Evolutionary conservation across 1,140 invertebrate species (phyloP), one percentile per base, ranked within the genome.

Genomic region (Zaprionus inermis): DNA sequence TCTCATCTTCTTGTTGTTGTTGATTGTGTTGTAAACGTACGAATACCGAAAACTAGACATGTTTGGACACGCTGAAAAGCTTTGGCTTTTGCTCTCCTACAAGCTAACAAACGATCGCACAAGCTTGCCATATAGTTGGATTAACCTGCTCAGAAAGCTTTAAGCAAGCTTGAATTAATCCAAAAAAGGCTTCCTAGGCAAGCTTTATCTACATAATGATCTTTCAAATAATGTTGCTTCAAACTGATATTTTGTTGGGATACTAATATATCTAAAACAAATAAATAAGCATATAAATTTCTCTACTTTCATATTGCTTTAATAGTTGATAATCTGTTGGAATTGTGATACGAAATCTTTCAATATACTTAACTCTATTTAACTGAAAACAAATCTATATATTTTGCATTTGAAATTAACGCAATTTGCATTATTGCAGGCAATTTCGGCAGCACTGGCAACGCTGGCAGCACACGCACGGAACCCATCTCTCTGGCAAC

Each of bases 401-500:
- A 5, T 28, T 28, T 28, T 4, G 24, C 24, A 28, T 28, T 1
- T 28, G 3, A 28, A 28, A 28, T 5, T 5, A 28, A 5, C 24
- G 3, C 5, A 5, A 28, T 28, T 28, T 28, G 24, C 5, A 28
- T 22, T 24, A 5, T 92, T 91, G 14, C 70, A 91, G 91, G 83
- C 51, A 88, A 79, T 66, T 90, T 90, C 72, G 91, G 91, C 41
- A 59, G 80, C 51, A 72, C 71, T 57, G 79, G 74, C 81, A 75
- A 60, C 52, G 51, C 74, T 46, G 84, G 78, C 56, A 76, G 80
- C 9, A 86, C 93, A 56, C 84, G 94, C 84, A 93, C 94, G 1
- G 95, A 96, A 81, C 95, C 96, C 18, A 94, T 96, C 54, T 96
- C 95, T 1, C 93, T 97, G 78, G 95, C 96, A 18, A 96, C 95